Base-by-base conservation (phyloP, 1,140 invertebrate genomes). In the Atta colombica region DNA sequence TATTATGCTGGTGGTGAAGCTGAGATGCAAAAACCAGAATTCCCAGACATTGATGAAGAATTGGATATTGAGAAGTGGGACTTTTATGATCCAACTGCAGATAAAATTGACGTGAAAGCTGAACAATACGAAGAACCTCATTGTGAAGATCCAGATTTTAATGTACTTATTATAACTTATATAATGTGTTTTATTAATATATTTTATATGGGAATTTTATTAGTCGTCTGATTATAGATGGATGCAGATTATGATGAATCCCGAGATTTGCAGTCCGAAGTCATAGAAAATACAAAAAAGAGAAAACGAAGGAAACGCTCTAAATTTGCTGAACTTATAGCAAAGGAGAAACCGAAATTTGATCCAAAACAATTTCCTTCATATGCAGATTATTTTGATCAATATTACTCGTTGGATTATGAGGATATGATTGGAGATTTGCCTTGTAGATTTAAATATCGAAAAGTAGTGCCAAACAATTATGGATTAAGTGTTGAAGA, bases 351-450 rank as follows among this genome's bases (percentile, higher is more conserved):
- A 93, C 98, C 98, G 0, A 96, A 97, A 69, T 99, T 98, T 95
- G 97, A 99, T 96, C 98, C 98, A 0, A 95, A 96, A 81, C 92
- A 94, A 58, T 95, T 96, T 81, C 96, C 98, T 63, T 97, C 97
- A 0, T 99, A 98, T 95, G 96, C 98, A 68, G 96, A 99, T 90
- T 99, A 99, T 94, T 97, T 99, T 92, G 98, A 99, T 94, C 98
- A 99, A 94, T 99, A 99, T 95, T 99, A 99, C 93, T 97, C 97
- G 89, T 95, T 99, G 87, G 98, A 99, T 94, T 99, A 97, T 95
- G 99, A 99, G 94, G 99, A 99, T 95, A 97, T 99, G 55, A 97
- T 99, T 85, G 98, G 97, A 0, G 98, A 99, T 94, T 93, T 98
- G 82, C 98, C 98, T 0, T 99, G 98, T 90, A 96, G 98, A 92